These are phyloP conservation scores for Nymphalis io DNA, from an alignment of 1,140 invertebrate genomes.

Conservation along the genomic window DNA sequence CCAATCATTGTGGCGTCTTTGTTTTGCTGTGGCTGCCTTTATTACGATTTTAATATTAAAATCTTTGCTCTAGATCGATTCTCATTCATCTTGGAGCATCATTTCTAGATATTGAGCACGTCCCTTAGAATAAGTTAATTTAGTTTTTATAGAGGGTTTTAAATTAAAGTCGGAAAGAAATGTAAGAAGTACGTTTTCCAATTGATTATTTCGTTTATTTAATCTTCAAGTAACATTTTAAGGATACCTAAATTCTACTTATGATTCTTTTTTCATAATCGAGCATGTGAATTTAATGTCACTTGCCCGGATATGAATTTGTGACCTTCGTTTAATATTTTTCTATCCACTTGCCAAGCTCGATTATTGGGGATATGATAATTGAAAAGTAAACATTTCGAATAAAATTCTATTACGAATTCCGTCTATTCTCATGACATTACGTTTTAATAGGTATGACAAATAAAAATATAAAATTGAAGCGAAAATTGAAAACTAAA, in stretches of 20 bases:
- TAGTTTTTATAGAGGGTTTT: background rate
- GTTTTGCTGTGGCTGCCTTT: slow-evolving; percentile 32
- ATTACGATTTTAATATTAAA: slow-evolving; percentile 31
- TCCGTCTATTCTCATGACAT: slow-evolving; percentile 3
- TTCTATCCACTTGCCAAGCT: too few relatives aligned
- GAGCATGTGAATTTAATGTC: too few relatives aligned
- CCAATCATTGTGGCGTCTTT: slow-evolving; percentile 35
- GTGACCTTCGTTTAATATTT: too few relatives aligned
- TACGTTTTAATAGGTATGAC: slow-evolving; percentile 3
- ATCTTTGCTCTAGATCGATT: slow-evolving; percentile 21
- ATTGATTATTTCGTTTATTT: too few relatives aligned
- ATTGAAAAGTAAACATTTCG: too few relatives aligned
- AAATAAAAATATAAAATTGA: slow-evolving; percentile 13
- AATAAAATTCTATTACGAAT: background rate
- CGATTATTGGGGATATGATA: too few relatives aligned
- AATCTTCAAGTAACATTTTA: too few relatives aligned
- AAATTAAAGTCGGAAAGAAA: too few relatives aligned
- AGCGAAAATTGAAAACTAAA: slow-evolving; percentile 22
- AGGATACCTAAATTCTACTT: too few relatives aligned
- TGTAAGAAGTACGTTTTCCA: too few relatives aligned
- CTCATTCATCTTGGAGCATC: slow-evolving; percentile 13
- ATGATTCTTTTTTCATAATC: too few relatives aligned
- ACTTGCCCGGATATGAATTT: too few relatives aligned
- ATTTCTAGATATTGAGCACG: background rate
- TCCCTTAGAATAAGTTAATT: background rate